Conservation (phyloP, 2,797 vertebrate genomes). For the Phoeniculus purpureus region DNA sequence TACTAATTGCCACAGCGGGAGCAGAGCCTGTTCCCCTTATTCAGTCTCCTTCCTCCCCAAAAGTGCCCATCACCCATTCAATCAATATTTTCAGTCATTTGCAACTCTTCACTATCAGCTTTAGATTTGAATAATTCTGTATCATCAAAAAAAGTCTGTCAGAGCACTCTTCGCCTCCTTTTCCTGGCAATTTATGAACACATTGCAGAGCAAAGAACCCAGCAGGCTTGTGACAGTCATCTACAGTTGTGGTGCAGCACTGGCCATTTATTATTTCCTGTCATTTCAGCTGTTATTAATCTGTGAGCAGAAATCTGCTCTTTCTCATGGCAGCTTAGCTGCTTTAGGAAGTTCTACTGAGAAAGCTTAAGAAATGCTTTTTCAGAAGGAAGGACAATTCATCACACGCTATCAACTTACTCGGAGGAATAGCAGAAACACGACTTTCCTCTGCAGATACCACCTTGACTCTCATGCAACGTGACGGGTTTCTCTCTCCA, state of each 20-base stretch:
- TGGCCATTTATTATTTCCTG: neutral
- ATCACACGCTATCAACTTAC: neutral
- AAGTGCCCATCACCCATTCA: neutral
- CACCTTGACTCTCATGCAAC: neutral
- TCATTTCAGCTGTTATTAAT: neutral
- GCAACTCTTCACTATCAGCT: neutral
- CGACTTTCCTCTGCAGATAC: neutral
- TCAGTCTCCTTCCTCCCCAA: neutral
- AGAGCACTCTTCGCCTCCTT: neutral
- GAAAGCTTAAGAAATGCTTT: neutral
- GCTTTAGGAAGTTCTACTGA: neutral
- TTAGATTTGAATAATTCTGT: constrained; percentile 5
- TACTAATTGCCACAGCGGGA: neutral
- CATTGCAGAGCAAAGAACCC: neutral
- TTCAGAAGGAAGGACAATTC: neutral
- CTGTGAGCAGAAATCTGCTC: neutral
- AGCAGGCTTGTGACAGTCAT: neutral
- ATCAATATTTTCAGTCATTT: neutral
- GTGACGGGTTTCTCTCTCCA: neutral
- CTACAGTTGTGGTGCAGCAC: neutral
- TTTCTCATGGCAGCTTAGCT: neutral
- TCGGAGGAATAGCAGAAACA: neutral
- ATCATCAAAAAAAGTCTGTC: neutral
- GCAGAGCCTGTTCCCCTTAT: neutral
- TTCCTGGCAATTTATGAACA: neutral